Evolutionary conservation across 2,113 vertebrate species (phyloP).

Genomic region (Pterophyllum scalare): DNA sequence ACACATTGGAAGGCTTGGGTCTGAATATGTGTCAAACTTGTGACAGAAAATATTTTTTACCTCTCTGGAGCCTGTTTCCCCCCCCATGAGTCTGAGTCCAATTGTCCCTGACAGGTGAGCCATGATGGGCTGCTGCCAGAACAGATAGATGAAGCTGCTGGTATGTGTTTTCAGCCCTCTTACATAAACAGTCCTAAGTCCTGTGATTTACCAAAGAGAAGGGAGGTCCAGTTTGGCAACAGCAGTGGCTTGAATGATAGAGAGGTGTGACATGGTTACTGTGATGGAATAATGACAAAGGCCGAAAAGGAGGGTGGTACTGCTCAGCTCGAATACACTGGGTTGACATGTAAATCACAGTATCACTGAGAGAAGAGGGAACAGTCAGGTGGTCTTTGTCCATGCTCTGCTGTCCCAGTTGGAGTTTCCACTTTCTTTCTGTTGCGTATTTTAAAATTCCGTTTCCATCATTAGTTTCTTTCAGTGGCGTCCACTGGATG

Average conservation of each 20-base stretch:
- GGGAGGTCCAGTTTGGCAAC: neutral
- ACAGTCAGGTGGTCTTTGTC: neutral
- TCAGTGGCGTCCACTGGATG: neutral
- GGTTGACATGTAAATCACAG: neutral
- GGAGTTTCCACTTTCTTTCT: neutral
- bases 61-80: slow-evolving; percentile 13
- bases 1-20: neutral
- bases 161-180: slow-evolving; percentile 56
- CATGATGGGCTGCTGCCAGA: slow-evolving; percentile 36
- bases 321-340: neutral
- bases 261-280: slow-evolving; percentile 14
- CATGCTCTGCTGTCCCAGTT: neutral
- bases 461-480: neutral
- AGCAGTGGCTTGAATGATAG: neutral
- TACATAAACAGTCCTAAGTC: slow-evolving; percentile 56
- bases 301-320: neutral
- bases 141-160: slow-evolving; percentile 44
- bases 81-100: neutral
- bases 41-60: slow-evolving; percentile 28
- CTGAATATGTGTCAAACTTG: neutral
- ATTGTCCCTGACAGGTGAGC: slow-evolving; percentile 31
- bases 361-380: neutral
- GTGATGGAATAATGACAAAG: slow-evolving; percentile 11
- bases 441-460: neutral
- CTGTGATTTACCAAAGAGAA: slow-evolving; percentile 19